These are phyloP conservation scores for Ips nitidus DNA, from an alignment of 1,140 invertebrate genomes.

Conservation along the genomic window DNA sequence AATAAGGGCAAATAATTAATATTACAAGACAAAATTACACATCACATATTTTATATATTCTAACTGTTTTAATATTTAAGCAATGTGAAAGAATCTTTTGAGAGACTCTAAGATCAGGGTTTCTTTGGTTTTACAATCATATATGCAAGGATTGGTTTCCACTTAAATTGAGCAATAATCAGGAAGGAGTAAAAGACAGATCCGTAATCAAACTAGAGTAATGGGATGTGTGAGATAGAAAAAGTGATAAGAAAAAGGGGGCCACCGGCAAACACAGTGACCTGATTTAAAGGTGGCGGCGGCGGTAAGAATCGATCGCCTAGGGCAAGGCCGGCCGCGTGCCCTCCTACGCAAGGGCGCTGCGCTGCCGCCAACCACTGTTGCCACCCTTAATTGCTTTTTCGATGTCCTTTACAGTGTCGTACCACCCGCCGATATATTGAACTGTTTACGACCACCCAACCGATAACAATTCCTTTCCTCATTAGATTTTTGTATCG, in stretches of 20 bases:
- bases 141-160: too few relatives aligned
- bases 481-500: too few relatives aligned
- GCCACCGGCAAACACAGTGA: constrained; percentile 52
- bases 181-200: too few relatives aligned
- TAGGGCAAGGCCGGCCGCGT: constrained; percentile 48
- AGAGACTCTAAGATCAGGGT: too few relatives aligned
- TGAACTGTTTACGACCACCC: not conserved
- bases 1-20: too few relatives aligned
- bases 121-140: too few relatives aligned
- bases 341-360: constrained; percentile 45
- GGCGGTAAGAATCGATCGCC: constrained; percentile 43
- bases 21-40: too few relatives aligned
- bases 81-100: too few relatives aligned
- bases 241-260: constrained; percentile 43
- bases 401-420: constrained; percentile 34
- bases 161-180: too few relatives aligned
- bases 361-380: constrained; percentile 28
- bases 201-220: too few relatives aligned
- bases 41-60: too few relatives aligned
- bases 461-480: not conserved
- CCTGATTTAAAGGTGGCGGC: constrained; percentile 45
- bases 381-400: constrained; percentile 35
- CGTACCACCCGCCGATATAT: constrained; percentile 9
- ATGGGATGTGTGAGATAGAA: constrained; percentile 18
- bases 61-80: too few relatives aligned